Conservation (phyloP, 1,140 invertebrate genomes). For the Tyrophagus putrescentiae region DNA sequence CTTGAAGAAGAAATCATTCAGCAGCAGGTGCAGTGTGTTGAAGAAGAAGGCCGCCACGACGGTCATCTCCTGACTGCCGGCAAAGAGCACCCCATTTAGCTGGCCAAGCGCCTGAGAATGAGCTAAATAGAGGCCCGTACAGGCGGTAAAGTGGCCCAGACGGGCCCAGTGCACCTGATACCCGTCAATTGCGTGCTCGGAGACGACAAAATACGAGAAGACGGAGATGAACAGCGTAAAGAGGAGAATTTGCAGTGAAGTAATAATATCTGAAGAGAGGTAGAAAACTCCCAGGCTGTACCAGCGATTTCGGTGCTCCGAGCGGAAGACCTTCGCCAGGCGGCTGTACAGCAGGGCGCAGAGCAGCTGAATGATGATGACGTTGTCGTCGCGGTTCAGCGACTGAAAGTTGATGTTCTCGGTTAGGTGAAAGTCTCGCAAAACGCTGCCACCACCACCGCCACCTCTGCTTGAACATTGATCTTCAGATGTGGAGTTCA, state of each 20-base stretch:
- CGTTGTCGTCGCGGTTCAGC: not conserved
- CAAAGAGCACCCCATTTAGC: not conserved
- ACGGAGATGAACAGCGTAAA: not conserved
- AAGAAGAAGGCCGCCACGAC: not conserved
- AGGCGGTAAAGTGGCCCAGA: not conserved
- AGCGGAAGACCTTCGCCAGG: not conserved
- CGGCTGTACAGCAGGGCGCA: not conserved
- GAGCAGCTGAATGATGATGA: not conserved
- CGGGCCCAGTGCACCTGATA: not conserved
- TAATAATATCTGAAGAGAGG: not conserved
- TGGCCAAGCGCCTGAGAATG: not conserved
- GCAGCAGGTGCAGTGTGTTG: too few species aligned
- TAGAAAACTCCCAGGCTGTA: conserved; percentile 15
- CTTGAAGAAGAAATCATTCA: too few species aligned
- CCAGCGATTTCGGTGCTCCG: conserved; percentile 9
- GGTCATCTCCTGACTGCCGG: not conserved
- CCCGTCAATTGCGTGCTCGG: not conserved
- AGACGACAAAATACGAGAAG: not conserved
- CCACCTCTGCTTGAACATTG: not conserved
- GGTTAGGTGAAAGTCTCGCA: not conserved
- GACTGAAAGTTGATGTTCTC: not conserved
- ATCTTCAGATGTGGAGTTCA: not conserved
- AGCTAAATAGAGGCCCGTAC: not conserved
- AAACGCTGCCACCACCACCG: not conserved
- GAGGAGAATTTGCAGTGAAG: not conserved